These are phyloP conservation scores for Lysiphlebus fabarum DNA, from an alignment of 1,140 invertebrate genomes.

Conservation along the genomic window DNA sequence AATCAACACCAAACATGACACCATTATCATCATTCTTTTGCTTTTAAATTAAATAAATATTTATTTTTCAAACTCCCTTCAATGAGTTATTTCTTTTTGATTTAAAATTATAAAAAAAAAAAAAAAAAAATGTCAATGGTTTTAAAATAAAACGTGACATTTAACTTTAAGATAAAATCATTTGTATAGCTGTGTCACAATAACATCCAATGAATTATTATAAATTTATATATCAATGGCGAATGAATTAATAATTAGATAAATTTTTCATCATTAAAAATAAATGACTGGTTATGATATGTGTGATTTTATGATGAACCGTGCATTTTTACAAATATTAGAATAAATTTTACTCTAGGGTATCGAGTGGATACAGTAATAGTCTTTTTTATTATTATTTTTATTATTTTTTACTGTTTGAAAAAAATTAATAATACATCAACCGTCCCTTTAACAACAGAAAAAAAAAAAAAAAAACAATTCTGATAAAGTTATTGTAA, in stretches of 20 bases:
- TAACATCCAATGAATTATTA: no score
- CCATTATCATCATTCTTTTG: no score
- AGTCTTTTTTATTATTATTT: not conserved
- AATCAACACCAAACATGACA: no score
- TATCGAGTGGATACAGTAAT: conserved; percentile 8
- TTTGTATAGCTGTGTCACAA: no score
- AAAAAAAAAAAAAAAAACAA: conserved; percentile 1
- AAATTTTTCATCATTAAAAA: not conserved
- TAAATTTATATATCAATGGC: not conserved
- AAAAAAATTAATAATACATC: conserved; percentile 6
- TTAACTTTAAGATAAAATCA: no score
- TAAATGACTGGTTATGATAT: conserved; percentile 3
- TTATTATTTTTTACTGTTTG: conserved; percentile 1
- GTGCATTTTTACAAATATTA: conserved; percentile 10
- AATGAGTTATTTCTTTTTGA: no score
- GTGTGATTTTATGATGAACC: conserved; percentile 12
- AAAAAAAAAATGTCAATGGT: no score
- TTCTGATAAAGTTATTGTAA: no score
- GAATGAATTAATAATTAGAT: not conserved
- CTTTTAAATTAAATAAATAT: no score
- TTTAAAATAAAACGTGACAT: no score
- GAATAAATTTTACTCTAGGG: conserved; percentile 12
- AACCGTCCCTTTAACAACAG: conserved; percentile 22
- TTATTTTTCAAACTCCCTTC: no score
- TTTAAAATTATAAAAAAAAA: no score